Evolutionary conservation across 2,113 vertebrate species (phyloP), one percentile per base, ranked within the genome.

Genomic region (Pygoscelis adeliae): DNA sequence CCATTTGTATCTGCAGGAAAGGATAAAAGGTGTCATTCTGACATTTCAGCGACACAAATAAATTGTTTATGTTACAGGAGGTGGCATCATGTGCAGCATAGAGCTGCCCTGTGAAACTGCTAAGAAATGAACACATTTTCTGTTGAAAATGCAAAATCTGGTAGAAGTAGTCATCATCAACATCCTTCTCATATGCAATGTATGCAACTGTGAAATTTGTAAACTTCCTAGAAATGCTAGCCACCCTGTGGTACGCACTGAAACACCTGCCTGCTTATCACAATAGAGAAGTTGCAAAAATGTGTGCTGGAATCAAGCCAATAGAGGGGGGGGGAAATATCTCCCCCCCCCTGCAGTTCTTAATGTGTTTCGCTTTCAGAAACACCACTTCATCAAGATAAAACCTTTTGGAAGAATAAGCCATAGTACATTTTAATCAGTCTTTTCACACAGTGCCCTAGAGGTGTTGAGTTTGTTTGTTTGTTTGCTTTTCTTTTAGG

Each of bases 311-410:
- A 84, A 88, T 73, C 17, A 47, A 87, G 40, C 40, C 44, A 69
- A 10, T 1, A 5, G 42, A 1, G 2, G 20, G 15, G 9, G 13
- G 10, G 0, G 5, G 5, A 23, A 63, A 27, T 12, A n/a, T 13
- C 19, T 65, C 69, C 56, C 13, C 12, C 49, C 49, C 76, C 17
- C 76, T 94, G 46, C 71, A 89, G 6, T 87, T 82, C n/a, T 72
- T 67, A 23, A 71, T 66, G 17, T 47, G 9, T 91, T 93, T 46
- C 46, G 58, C 36, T 79, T 96, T 92, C 70, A 87, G 61, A 79
- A 79, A 49, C 15, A 62, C 29, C 36, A 8, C 53, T 92, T 91
- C 44, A 72, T 91, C 42, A 87, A 87, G 70, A 66, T 71, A 65
- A 95, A 89, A 69, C 61, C 34, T 89, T 62, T 72, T 66, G 70